Conservation (phyloP, 2,113 vertebrate genomes). For the Lagenorhynchus albirostris region DNA sequence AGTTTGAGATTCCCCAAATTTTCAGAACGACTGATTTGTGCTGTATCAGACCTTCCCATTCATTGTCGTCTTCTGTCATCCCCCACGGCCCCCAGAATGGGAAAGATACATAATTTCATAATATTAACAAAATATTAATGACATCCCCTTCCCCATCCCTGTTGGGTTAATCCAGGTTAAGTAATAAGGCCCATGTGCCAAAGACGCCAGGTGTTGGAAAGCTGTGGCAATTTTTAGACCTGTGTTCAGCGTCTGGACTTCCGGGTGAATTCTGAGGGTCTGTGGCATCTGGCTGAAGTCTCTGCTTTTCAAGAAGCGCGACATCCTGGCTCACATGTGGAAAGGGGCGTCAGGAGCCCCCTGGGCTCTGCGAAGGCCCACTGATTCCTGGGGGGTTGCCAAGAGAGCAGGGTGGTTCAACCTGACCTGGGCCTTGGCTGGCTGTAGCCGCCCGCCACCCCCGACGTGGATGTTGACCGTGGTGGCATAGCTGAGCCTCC, state of each 20-base stretch:
- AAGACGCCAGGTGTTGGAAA: neutral
- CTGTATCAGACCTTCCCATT: neutral
- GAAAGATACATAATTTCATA: conserved; percentile 7
- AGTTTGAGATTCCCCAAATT: neutral
- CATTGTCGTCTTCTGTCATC: neutral
- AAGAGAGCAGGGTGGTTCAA: conserved; percentile 87
- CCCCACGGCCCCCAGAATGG: neutral
- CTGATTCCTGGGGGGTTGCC: conserved; percentile 67
- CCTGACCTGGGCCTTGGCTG: conserved; percentile 91
- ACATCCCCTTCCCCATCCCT: neutral
- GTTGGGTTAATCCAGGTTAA: neutral
- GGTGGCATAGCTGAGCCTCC: conserved; percentile 90
- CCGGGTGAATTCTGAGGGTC: neutral
- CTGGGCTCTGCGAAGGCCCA: conserved; percentile 40
- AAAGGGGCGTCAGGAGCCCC: conserved; percentile 45
- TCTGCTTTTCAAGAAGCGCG: neutral
- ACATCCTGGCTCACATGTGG: neutral
- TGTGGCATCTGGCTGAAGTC: neutral
- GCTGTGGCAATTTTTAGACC: neutral
- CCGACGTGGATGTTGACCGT: conserved; percentile 92
- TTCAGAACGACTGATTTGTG: neutral
- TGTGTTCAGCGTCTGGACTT: neutral
- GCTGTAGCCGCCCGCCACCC: conserved; percentile 87
- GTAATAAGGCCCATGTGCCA: neutral
- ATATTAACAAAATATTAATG: conserved; percentile 51